Conservation (phyloP, 2,888 invertebrate species). For the Pseudanteris insignis region DNA sequence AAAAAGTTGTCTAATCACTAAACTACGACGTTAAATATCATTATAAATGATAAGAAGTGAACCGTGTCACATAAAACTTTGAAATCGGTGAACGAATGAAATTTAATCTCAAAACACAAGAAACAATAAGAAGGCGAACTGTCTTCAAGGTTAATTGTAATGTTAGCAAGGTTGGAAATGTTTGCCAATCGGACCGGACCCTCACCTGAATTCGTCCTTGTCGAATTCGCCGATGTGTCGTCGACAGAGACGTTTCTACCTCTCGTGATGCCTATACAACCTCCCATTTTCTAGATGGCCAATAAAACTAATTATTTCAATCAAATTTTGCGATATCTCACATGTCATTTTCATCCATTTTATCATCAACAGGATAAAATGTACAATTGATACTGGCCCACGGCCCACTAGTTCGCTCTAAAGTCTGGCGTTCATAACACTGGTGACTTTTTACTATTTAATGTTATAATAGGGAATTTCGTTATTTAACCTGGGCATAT, state of each 20-base stretch:
- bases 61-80: too few species aligned
- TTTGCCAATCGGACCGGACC: background rate
- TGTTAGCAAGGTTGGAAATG: slow-evolving; percentile 46
- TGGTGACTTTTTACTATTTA: slow-evolving; percentile 68
- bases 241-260: slow-evolving; percentile 83
- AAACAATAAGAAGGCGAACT: slow-evolving; percentile 31
- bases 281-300: slow-evolving; percentile 82
- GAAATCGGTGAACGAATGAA: background rate
- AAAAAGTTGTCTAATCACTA: too few species aligned
- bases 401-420: too few species aligned
- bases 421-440: slow-evolving; percentile 8
- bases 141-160: slow-evolving; percentile 57
- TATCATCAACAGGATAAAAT: slow-evolving; percentile 37
- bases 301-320: slow-evolving; percentile 68
- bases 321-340: slow-evolving; percentile 62
- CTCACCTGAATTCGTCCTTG: slow-evolving; percentile 83
- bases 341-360: slow-evolving; percentile 64
- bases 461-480: slow-evolving; percentile 58
- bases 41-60: too few species aligned
- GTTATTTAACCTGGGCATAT: too few species aligned
- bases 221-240: slow-evolving; percentile 82
- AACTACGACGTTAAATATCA: too few species aligned
- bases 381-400: slow-evolving; percentile 1
- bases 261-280: slow-evolving; percentile 86
- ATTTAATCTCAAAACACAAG: background rate